These are phyloP conservation scores for Iselma pallidipennis DNA, from an alignment of 2,888 invertebrate species.

Conservation along the genomic window DNA sequence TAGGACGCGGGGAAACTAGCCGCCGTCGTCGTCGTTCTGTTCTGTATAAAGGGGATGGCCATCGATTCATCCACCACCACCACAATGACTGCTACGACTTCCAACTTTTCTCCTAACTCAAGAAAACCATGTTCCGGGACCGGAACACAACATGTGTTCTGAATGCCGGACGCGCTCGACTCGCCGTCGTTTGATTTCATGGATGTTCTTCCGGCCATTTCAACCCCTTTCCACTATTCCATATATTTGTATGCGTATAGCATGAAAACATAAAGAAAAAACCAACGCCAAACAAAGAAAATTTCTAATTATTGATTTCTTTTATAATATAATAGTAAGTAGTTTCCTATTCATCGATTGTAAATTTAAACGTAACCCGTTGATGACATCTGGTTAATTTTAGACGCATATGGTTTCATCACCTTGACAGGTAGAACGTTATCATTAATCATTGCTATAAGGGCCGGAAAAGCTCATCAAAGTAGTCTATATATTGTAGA, in stretches of 20 bases:
- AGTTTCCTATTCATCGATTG: too few species aligned
- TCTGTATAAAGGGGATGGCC: constrained; percentile 25
- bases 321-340: too few species aligned
- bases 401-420: not conserved
- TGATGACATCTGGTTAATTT: not conserved
- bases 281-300: not conserved
- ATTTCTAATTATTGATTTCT: not conserved
- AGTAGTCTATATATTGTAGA: too few species aligned
- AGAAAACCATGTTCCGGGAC: constrained; percentile 20
- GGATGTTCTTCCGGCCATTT: constrained; percentile 42
- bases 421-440: not conserved
- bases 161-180: constrained; percentile 46
- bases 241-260: not conserved
- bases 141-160: constrained; percentile 48
- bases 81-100: constrained; percentile 33
- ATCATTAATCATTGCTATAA: not conserved
- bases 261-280: not conserved
- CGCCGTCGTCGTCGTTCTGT: too few species aligned
- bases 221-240: constrained; percentile 4
- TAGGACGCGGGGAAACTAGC: constrained; percentile 39
- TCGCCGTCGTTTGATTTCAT: constrained; percentile 40
- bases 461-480: too few species aligned
- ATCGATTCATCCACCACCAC: constrained; percentile 34
- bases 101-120: constrained; percentile 32
- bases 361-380: too few species aligned